phyloP scores from a whole-genome alignment of 2,113 vertebrate genomes.

The Scortum barcoo region DNA sequence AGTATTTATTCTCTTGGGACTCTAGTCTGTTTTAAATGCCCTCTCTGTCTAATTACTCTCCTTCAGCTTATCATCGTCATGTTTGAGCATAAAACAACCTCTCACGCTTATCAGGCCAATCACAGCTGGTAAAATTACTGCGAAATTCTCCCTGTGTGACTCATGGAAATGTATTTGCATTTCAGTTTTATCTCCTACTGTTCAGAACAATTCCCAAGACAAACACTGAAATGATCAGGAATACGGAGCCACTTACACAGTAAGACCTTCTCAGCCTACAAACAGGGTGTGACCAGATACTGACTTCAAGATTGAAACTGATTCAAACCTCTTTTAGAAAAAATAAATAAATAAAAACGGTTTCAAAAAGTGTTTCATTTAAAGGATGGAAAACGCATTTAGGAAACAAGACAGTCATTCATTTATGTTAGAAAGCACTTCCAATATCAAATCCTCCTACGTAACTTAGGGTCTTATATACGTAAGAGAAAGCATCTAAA shows the following conservation, averaged over 20 bases:
- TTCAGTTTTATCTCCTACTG: constrained; percentile 4
- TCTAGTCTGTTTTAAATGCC: constrained; percentile 26
- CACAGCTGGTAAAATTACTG: constrained; percentile 20
- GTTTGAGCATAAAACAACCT: constrained; percentile 1
- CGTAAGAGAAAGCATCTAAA: too few relatives aligned
- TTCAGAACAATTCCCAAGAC: background rate
- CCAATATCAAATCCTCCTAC: too few relatives aligned
- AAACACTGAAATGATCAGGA: background rate
- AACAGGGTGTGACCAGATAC: background rate
- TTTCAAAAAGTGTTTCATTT: background rate
- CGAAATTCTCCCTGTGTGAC: constrained; percentile 7
- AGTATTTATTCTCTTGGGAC: constrained; percentile 23
- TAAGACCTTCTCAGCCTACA: background rate
- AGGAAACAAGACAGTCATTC: too few relatives aligned
- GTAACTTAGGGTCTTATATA: too few relatives aligned
- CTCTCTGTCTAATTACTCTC: constrained; percentile 21
- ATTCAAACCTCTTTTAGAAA: background rate
- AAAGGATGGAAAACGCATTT: background rate
- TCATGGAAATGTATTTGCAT: background rate
- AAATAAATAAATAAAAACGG: too few relatives aligned
- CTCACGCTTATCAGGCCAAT: constrained; percentile 15
- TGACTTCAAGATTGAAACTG: background rate
- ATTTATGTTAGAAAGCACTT: too few relatives aligned
- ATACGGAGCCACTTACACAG: background rate
- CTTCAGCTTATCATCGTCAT: constrained; percentile 17